Evolutionary conservation across 2,113 vertebrate species (phyloP), one percentile per base, ranked within the genome.

Genomic region (Macaca nemestrina): DNA sequence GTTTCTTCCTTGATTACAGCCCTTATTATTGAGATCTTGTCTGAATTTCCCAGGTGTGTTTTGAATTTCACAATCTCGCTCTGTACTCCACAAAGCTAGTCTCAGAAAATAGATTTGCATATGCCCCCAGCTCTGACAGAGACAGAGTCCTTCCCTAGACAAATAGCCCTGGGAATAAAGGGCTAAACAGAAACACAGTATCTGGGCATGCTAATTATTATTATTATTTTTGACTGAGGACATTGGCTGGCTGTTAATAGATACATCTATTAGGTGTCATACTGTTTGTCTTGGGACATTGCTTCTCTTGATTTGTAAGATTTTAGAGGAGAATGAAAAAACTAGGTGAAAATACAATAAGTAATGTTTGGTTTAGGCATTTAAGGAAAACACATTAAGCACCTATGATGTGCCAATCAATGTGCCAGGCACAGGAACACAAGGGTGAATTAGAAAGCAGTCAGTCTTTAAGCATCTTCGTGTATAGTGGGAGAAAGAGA

Each of bases 1-100:
- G 95, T 85, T 98, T 97, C 94, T 97, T 97, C 88, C 97, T 96
- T 98, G 98, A 98, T 97, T 97, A 98, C 72, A 96, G 90, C 78
- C 95, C 93, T 96, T 98, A 96, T 94, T 98, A 96, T 96, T 96
- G 97, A 97, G 94, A 97, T 92, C 59, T 57, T 94, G 81, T 97
- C 95, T 97, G 97, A 85, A 96, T 98, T 97, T 97, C 96, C 98
- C 96, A 97, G 97, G 97, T 98, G 97, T 95, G 90, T 91, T 92
- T 59, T 97, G 96, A 96, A 93, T 96, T 93, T 94, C 93, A 95
- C 76, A 79, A 45, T 95, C 76, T 93, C 61, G 32, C 67, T 61
- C 88, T 73, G 59, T 80, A 67, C 57, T 88, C 32, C 52, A 72
- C 6, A 78, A 73, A 90, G 68, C 64, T 16, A 87, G 64, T 95